Evolutionary conservation across 2,113 vertebrate species (phyloP).

Genomic region (Nothoprocta pentlandii): DNA sequence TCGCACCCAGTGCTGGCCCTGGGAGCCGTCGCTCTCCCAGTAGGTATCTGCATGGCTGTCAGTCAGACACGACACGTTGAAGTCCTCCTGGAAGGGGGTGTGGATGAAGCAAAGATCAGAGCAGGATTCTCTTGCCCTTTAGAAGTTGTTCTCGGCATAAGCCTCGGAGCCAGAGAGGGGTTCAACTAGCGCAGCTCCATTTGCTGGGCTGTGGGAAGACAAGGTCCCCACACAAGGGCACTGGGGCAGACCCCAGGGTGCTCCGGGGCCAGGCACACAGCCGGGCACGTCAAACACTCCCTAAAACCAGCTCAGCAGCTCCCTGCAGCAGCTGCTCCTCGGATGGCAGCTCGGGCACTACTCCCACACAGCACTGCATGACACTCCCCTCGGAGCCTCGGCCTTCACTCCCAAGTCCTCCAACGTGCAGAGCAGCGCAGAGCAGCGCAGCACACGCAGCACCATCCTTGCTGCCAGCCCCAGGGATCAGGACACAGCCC

Average conservation of each 20-base stretch:
- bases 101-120: not conserved
- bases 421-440: not conserved
- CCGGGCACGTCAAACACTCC: not conserved
- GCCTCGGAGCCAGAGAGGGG: not conserved
- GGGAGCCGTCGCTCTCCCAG: conserved; percentile 98
- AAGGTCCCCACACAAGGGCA: not conserved
- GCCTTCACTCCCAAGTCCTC: not conserved
- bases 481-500: fast-evolving
- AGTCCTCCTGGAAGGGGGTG: conserved; percentile 85
- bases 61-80: conserved; percentile 90
- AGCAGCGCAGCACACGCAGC: not conserved
- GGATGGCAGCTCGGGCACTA: not conserved
- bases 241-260: not conserved
- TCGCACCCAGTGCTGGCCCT: conserved; percentile 98
- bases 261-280: not conserved
- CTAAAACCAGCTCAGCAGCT: not conserved
- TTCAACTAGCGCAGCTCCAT: not conserved
- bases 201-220: not conserved
- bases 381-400: not conserved
- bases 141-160: not conserved
- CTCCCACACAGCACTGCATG: not conserved
- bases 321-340: not conserved
- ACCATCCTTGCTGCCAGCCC: not conserved
- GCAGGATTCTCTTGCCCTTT: not conserved
- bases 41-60: conserved; percentile 93